Percentiles rank a stretch among this genome's conserved stretches.
phyloP scores from a whole-genome alignment of 2,888 invertebrate species.

The Drosophila multiciliata region DNA sequence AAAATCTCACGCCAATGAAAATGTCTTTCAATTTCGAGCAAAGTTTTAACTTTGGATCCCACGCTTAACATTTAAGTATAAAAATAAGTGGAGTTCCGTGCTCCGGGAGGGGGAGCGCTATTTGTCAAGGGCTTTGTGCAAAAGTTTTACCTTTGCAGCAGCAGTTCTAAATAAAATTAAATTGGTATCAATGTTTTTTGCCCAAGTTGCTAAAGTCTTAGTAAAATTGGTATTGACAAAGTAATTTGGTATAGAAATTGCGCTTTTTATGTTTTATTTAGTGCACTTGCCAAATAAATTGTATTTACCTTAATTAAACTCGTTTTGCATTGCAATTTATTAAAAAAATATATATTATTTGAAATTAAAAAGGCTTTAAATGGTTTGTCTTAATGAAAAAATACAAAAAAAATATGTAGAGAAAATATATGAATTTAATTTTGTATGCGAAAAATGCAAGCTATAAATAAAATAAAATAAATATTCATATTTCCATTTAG shows the following conservation, averaged over 20 bases:
- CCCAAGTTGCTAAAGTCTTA: constrained; percentile 30
- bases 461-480: neutral
- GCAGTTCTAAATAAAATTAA: constrained; percentile 42
- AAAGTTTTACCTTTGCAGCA: constrained; percentile 46
- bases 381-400: neutral
- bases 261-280: constrained; percentile 9
- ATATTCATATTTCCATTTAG: neutral
- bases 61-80: neutral
- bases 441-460: neutral
- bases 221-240: constrained; percentile 30
- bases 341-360: neutral
- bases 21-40: constrained; percentile 26
- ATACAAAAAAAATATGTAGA: neutral
- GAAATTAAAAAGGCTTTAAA: neutral
- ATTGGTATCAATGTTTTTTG: constrained; percentile 73
- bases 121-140: constrained; percentile 45
- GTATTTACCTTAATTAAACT: too few species aligned
- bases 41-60: constrained; percentile 23
- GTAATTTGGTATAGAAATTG: constrained; percentile 25
- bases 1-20: constrained; percentile 25
- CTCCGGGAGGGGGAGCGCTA: neutral
- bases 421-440: neutral
- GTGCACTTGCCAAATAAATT: neutral
- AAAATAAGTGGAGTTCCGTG: constrained; percentile 2
- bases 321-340: constrained; percentile 6